A percentile compares a stretch with the other conserved stretches of the same genome.
These are phyloP conservation scores for Sinodicranocentrus sp. DNA, from an alignment of 2,888 invertebrate species.

Conservation along the genomic window DNA sequence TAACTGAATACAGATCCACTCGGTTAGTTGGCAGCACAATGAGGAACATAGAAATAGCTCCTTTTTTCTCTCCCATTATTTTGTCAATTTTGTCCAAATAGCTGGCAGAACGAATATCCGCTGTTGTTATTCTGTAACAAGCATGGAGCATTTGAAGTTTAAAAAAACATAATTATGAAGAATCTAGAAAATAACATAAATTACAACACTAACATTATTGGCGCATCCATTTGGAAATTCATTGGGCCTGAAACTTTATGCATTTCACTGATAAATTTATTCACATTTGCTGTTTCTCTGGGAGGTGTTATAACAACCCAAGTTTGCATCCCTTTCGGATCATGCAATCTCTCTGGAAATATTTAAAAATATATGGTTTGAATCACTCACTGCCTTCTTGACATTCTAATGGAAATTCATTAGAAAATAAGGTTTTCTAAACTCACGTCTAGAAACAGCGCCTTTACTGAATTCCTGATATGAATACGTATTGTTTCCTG, in stretches of 20 bases:
- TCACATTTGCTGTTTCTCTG: too few relatives aligned
- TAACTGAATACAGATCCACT: slow-evolving; percentile 80
- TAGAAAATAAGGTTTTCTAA: not conserved
- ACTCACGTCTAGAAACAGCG: slow-evolving; percentile 18
- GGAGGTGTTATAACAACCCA: slow-evolving; percentile 19
- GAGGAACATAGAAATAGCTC: slow-evolving; percentile 78
- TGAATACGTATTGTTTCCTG: not conserved
- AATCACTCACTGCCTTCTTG: too few relatives aligned
- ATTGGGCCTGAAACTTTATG: slow-evolving; percentile 8
- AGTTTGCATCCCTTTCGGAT: not conserved
- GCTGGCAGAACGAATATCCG: not conserved
- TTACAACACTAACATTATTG: slow-evolving; percentile 15
- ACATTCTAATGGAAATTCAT: too few relatives aligned
- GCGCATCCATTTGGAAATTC: not conserved
- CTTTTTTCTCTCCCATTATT: slow-evolving; percentile 77
- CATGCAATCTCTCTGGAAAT: not conserved
- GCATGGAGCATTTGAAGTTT: too few relatives aligned
- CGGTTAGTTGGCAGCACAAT: slow-evolving; percentile 79
- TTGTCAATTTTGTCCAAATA: not conserved
- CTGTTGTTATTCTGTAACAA: too few relatives aligned
- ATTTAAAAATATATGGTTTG: too few relatives aligned
- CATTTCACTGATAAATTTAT: too few relatives aligned
- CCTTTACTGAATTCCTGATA: not conserved
- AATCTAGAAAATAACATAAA: too few relatives aligned
- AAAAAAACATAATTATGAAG: too few relatives aligned